A percentile compares a stretch with the other conserved stretches of the same genome.
phyloP scores from a whole-genome alignment of 2,797 vertebrate species.

The Tokudaia tokunoshimensis region DNA sequence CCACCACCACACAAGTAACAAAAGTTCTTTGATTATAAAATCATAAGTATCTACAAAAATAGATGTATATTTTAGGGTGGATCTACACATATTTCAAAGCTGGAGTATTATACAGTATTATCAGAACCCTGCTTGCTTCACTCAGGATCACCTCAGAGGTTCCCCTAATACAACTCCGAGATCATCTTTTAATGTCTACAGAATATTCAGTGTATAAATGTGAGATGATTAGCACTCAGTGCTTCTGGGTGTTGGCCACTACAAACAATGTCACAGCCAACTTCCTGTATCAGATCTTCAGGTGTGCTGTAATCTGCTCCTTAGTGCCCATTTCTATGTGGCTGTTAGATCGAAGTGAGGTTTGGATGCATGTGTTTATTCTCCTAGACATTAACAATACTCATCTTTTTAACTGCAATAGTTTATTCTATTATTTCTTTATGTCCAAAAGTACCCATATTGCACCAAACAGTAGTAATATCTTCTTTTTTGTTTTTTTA shows the following conservation, averaged over 20 bases:
- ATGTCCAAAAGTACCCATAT: slow-evolving; percentile 16
- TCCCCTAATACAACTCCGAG: neutral
- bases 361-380: neutral
- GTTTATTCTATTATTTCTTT: slow-evolving; percentile 2
- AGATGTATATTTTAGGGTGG: neutral
- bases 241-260: slow-evolving; percentile 32
- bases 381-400: neutral
- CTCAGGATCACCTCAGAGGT: neutral
- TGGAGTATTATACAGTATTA: neutral
- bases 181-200: neutral
- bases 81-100: slow-evolving; percentile 28
- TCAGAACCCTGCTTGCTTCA: slow-evolving; percentile 14
- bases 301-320: neutral
- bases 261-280: slow-evolving; percentile 22
- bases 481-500: neutral
- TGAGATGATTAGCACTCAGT: neutral
- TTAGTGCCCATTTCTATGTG: neutral
- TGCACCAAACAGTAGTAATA: neutral
- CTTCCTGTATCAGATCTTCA: neutral
- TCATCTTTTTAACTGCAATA: neutral
- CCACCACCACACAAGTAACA: neutral
- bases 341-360: slow-evolving; percentile 10
- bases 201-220: neutral
- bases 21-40: slow-evolving; percentile 44
- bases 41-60: slow-evolving; percentile 37